Evolutionary conservation across 2,888 invertebrate species (phyloP), one percentile per base, ranked within the genome.

Genomic region (Melinopterus prodromus): DNA sequence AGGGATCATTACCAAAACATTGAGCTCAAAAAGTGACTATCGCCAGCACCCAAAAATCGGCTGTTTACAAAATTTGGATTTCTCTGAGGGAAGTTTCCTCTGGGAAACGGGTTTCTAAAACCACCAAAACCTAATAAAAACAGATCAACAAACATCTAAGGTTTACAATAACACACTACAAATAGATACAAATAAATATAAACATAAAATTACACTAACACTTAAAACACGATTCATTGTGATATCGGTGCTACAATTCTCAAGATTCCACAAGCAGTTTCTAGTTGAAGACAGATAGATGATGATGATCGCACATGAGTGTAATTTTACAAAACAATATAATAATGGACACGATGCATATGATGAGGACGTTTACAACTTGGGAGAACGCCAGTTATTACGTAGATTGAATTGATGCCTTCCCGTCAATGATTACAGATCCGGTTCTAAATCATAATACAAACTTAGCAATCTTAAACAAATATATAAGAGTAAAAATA

Each of bases 11-110:
- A 84, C 84, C 83, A 84, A 80, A 82, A 88, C 84, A 88, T 87
- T 78, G 86, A 86, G 83, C 84, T 86, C 83, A 87, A 87, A 81
- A 86, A 85, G 82, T 86, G 86, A 78, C 86, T 87, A 83, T 89
- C 89, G 71, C 88, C 89, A 38, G 88, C 88, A 78, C 87, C 88
- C 86, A 88, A 85, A 85, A 87, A 83, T 70, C 83, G 81, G 77
- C 79, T 83, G 76, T 77, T 80, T 37, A 80, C 80, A 77, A 81
- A 83, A 79, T 80, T 82, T 35, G 82, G 78, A 75, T 82, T 81
- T 75, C 83, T 80, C 72, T 78, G 76, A 72, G 80, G 77, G 74
- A 80, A 81, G 75, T 80, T 82, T 71, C 83, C 81, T 71, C 81
- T 69, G 53, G 69, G 81, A 37, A 81, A 81, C n/a, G 81, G 75